Conservation (phyloP, 1,140 invertebrate genomes). For the Drosophila ogumai region DNA sequence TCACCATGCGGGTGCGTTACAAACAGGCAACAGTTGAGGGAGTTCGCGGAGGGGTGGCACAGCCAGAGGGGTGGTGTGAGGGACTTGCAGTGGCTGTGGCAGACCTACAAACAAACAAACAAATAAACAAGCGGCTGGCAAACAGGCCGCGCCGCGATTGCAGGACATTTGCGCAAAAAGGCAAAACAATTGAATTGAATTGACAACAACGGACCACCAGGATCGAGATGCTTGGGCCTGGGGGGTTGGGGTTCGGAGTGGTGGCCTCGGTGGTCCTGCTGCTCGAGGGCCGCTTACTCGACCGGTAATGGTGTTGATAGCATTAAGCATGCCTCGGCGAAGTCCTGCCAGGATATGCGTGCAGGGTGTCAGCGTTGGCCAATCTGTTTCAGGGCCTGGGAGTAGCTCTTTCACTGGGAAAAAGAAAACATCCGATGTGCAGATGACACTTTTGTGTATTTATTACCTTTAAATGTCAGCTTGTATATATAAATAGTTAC, state of each 20-base stretch:
- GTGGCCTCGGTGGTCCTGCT: slow-evolving; percentile 19
- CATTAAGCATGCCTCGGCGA: slow-evolving; percentile 72
- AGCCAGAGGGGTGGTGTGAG: background rate
- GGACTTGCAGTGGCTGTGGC: slow-evolving; percentile 27
- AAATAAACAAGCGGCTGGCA: slow-evolving; percentile 72
- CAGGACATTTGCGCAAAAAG: slow-evolving; percentile 76
- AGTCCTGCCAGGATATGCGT: slow-evolving; percentile 65
- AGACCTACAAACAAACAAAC: slow-evolving; percentile 62
- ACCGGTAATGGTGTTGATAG: slow-evolving; percentile 76
- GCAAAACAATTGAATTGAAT: slow-evolving; percentile 80
- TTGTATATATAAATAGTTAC: background rate
- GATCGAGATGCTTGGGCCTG: background rate
- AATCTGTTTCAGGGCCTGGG: slow-evolving; percentile 51
- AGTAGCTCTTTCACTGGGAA: background rate
- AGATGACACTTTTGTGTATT: background rate
- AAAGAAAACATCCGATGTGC: background rate
- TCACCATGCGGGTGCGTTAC: slow-evolving; percentile 55
- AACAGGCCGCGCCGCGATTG: slow-evolving; percentile 72
- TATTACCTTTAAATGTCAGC: background rate
- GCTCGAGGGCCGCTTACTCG: slow-evolving; percentile 57
- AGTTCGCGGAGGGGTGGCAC: background rate
- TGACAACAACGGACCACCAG: slow-evolving; percentile 60
- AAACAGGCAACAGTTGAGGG: slow-evolving; percentile 59
- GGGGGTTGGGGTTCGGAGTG: background rate
- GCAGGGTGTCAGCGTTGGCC: slow-evolving; percentile 44